These are phyloP conservation scores for Pipistrellus nathusii DNA, from an alignment of 2,797 vertebrate species.

Conservation along the genomic window DNA sequence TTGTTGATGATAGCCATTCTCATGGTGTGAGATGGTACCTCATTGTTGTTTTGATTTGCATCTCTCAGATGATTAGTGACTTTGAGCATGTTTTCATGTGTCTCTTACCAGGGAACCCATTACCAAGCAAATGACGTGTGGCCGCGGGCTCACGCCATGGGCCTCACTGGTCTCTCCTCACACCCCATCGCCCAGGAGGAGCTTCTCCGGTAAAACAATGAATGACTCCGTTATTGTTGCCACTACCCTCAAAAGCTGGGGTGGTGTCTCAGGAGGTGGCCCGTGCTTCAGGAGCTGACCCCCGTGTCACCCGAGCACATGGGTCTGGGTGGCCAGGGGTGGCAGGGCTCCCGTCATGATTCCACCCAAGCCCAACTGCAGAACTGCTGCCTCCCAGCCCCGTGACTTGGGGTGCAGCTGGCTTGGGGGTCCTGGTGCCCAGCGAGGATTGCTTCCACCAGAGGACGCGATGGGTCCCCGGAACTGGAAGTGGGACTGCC, in stretches of 20 bases:
- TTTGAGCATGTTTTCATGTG: too few species aligned
- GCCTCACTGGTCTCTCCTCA: not conserved
- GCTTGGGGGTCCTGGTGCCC: not conserved
- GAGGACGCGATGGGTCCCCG: not conserved
- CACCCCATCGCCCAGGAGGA: not conserved
- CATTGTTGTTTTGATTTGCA: too few species aligned
- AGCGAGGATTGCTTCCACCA: not conserved
- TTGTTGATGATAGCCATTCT: too few species aligned
- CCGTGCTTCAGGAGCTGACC: not conserved
- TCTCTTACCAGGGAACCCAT: not conserved
- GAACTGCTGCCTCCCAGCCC: not conserved
- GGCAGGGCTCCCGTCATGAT: not conserved
- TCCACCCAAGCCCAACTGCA: not conserved
- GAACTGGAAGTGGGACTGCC: not conserved
- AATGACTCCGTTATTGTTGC: not conserved
- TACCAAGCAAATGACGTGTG: not conserved
- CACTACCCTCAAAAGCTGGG: not conserved
- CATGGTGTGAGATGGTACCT: too few species aligned
- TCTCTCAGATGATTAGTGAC: too few species aligned
- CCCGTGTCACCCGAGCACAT: not conserved
- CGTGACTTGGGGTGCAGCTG: not conserved
- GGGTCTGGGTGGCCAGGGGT: too few species aligned
- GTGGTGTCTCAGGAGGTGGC: not conserved
- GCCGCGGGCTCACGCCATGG: not conserved
- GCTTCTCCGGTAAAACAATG: not conserved